phyloP scores from a whole-genome alignment of 92 coral and sea anemone genomes.

The Anthopleura xanthogrammica region DNA sequence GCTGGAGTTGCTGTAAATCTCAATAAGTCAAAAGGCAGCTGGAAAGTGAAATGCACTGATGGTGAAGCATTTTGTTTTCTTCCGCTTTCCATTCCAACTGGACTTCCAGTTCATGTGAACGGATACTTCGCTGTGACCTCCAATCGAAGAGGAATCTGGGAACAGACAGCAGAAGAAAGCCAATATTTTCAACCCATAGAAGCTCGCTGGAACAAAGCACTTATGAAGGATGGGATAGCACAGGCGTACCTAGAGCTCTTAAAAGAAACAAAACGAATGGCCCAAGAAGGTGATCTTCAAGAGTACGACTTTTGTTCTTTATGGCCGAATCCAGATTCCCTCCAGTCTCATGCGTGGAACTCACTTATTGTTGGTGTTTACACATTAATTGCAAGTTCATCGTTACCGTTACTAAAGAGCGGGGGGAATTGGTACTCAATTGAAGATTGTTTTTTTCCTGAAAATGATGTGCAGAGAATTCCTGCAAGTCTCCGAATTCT shows the following conservation, averaged over 20 bases:
- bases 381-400: conserved; percentile 50
- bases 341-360: conserved; percentile 68
- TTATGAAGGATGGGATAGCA: conserved; percentile 78
- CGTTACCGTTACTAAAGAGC: conserved; percentile 44
- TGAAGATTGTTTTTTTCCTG: conserved; percentile 51
- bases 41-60: conserved; percentile 4
- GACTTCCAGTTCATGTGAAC: conserved; percentile 89
- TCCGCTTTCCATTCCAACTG: conserved; percentile 75
- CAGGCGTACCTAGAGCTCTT: conserved; percentile 52
- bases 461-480: conserved; percentile 43
- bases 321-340: conserved; percentile 73
- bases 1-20: conserved; percentile 62
- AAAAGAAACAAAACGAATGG: conserved; percentile 40
- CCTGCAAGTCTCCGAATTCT: conserved; percentile 54
- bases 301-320: conserved; percentile 48
- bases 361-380: conserved; percentile 67
- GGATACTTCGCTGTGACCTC: conserved; percentile 87
- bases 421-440: conserved; percentile 61
- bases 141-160: conserved; percentile 87
- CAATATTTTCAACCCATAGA: conserved; percentile 54
- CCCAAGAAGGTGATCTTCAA: conserved; percentile 33
- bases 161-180: conserved; percentile 56
- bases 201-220: conserved; percentile 69
- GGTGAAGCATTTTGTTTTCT: conserved; percentile 85
- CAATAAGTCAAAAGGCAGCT: neutral